Percentiles rank a stretch among this genome's conserved stretches.
Evolutionary conservation across 2,797 vertebrate genomes (phyloP).

Genomic region (Psittacula echo): DNA sequence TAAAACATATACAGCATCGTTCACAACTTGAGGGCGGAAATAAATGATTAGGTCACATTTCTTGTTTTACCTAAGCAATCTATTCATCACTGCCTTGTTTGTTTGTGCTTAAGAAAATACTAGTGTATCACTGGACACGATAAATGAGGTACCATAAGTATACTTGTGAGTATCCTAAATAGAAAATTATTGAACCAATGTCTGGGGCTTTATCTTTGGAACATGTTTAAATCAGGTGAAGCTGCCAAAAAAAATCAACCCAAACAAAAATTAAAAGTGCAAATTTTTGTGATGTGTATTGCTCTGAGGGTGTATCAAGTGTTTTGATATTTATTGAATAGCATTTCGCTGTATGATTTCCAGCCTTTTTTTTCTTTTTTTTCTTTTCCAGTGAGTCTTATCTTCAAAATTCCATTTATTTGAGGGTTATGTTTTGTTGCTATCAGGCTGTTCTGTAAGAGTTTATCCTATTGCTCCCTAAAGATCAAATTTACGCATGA

Average conservation of each 20-base stretch:
- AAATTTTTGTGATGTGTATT: neutral
- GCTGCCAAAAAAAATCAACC: neutral
- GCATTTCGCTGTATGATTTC: neutral
- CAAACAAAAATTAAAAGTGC: neutral
- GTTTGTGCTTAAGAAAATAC: constrained; percentile 1
- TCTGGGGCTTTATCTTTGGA: neutral
- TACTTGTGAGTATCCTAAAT: neutral
- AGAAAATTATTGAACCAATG: neutral
- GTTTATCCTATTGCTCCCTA: constrained; percentile 42
- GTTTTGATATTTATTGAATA: constrained; percentile 34
- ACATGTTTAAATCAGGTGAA: neutral
- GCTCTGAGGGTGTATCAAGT: neutral
- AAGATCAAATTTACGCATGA: constrained; percentile 53
- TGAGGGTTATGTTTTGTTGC: constrained; percentile 40
- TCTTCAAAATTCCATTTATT: constrained; percentile 62
- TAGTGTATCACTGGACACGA: neutral
- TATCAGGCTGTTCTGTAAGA: constrained; percentile 38
- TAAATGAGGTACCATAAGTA: neutral
- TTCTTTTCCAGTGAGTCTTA: neutral
- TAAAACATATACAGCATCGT: neutral
- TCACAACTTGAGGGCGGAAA: neutral
- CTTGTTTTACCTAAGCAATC: neutral
- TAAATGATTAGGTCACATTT: neutral
- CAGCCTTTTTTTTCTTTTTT: neutral
- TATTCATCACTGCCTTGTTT: constrained; percentile 33